Conservation (phyloP, 1,140 invertebrate species). For the Vollenhovia emeryi region DNA sequence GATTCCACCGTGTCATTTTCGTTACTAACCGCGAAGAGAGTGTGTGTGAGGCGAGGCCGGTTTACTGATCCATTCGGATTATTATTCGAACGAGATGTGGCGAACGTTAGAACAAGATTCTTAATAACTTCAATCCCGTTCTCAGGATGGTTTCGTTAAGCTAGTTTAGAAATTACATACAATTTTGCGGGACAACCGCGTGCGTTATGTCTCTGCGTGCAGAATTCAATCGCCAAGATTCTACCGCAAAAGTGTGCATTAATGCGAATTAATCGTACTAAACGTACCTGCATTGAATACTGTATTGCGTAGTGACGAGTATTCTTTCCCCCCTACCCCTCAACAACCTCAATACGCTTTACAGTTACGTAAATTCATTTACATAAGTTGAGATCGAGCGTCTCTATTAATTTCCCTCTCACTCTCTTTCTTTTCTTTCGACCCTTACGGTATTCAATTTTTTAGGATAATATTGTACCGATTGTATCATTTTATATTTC, state of each 20-base stretch:
- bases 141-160: slow-evolving; percentile 38
- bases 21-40: background rate
- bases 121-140: slow-evolving; percentile 39
- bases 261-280: slow-evolving; percentile 47
- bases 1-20: slow-evolving; percentile 1
- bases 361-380: slow-evolving; percentile 13
- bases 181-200: slow-evolving; percentile 16
- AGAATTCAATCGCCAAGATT: slow-evolving; percentile 46
- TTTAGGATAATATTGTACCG: slow-evolving; percentile 29
- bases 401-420: background rate
- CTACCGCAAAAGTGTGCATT: slow-evolving; percentile 38
- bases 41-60: background rate
- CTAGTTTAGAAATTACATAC: slow-evolving; percentile 35
- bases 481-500: slow-evolving; percentile 23
- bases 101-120: slow-evolving; percentile 13
- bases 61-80: slow-evolving; percentile 10
- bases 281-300: slow-evolving; percentile 48
- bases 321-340: background rate
- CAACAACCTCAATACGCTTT: slow-evolving; percentile 7
- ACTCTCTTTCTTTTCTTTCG: background rate
- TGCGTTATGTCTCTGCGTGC: slow-evolving; percentile 29
- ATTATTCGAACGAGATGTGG: slow-evolving; percentile 8
- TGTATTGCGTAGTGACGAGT: slow-evolving; percentile 24
- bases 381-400: slow-evolving; percentile 4
- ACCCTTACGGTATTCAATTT: background rate